phyloP scores from a whole-genome alignment of 2,113 vertebrate species.

The Ovis aries region ARS-UI_Ramb_v3.0 NC_056059.1:47001001-47001500 shows the following conservation, averaged over 20 bases:
- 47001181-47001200: not conserved
- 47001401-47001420: not conserved
- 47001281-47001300: conserved; percentile 14
- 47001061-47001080: not conserved
- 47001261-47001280: not conserved
- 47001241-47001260: not conserved
- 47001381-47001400: not conserved
- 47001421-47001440: not conserved
- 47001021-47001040: not conserved
- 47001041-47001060: not conserved
- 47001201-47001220: not conserved
- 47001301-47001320: not conserved
- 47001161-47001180: not conserved
- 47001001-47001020: not conserved
- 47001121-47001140: not conserved
- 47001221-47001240: not conserved
- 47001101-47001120: not conserved
- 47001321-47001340: not conserved
- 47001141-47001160: rapidly evolving
- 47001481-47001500: not conserved
- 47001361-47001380: not conserved
- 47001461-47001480: conserved; percentile 16
- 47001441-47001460: not conserved
- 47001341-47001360: not conserved
- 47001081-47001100: not conserved